Percentiles rank a stretch among this genome's conserved stretches.
phyloP scores from a whole-genome alignment of 2,888 invertebrate genomes.

The Nebria salina region DNA sequence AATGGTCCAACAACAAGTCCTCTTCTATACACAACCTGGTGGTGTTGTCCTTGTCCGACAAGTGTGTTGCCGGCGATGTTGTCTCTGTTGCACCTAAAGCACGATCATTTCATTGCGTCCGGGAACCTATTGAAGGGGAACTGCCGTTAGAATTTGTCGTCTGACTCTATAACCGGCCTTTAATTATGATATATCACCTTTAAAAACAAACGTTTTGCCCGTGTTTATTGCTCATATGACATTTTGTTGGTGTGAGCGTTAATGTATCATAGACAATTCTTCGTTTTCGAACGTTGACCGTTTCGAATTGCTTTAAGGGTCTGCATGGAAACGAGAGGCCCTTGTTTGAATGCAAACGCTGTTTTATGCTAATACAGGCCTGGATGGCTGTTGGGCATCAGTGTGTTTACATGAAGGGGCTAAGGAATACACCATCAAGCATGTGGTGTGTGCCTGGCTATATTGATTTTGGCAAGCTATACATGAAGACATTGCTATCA shows the following conservation, averaged over 20 bases:
- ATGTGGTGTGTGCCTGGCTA: constrained; percentile 4
- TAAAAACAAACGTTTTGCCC: constrained; percentile 11
- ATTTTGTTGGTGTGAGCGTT: neutral
- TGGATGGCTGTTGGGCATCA: neutral
- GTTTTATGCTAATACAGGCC: neutral
- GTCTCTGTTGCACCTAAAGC: constrained; percentile 1
- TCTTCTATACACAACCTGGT: neutral
- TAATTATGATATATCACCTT: constrained; percentile 42
- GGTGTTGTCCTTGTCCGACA: neutral
- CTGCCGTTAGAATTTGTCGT: constrained; percentile 22
- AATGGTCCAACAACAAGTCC: neutral
- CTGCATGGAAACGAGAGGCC: neutral
- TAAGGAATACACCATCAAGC: constrained; percentile 37
- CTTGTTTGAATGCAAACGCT: neutral
- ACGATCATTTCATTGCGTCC: neutral
- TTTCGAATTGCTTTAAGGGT: too few species aligned
- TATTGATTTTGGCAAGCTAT: constrained; percentile 23
- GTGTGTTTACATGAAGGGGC: neutral
- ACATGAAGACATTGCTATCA: constrained; percentile 1
- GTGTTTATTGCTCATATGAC: neutral
- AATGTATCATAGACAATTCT: too few species aligned
- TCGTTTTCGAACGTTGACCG: too few species aligned
- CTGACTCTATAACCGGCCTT: constrained; percentile 19
- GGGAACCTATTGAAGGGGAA: constrained; percentile 27
- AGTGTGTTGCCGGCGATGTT: neutral